These are phyloP conservation scores for Xyrauchen texanus DNA, from an alignment of 2,113 vertebrate species.

Conservation along the genomic window DNA sequence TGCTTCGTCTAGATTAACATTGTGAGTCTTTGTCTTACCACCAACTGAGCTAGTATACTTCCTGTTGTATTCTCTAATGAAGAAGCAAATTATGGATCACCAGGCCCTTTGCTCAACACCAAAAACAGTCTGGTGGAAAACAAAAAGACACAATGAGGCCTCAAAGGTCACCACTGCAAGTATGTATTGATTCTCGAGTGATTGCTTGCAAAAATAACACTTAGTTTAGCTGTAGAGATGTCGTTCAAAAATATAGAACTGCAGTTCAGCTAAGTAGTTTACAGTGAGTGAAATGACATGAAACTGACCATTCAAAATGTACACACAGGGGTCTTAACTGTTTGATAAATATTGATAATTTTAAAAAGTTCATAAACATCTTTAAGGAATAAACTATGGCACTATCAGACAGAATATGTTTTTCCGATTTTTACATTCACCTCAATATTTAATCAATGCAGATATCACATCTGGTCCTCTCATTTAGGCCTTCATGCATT, in stretches of 20 bases:
- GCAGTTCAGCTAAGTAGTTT: not conserved
- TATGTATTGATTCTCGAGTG: slow-evolving; percentile 10
- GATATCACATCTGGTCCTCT: too few species aligned
- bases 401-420: too few species aligned
- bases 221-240: too few species aligned
- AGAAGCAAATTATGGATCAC: slow-evolving; percentile 6
- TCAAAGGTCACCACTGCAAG: slow-evolving; percentile 12
- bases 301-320: not conserved
- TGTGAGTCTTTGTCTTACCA: slow-evolving; percentile 69
- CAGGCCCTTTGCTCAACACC: slow-evolving; percentile 15
- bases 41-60: slow-evolving; percentile 66
- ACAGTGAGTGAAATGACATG: not conserved
- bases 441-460: too few species aligned
- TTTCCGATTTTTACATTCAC: too few species aligned
- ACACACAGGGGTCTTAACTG: too few species aligned
- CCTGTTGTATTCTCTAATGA: slow-evolving; percentile 64
- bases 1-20: slow-evolving; percentile 59
- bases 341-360: too few species aligned
- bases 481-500: too few species aligned
- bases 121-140: not conserved
- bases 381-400: too few species aligned
- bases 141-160: not conserved
- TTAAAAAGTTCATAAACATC: too few species aligned
- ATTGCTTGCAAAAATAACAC: not conserved
- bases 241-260: not conserved